phyloP scores from a whole-genome alignment of 2,888 invertebrate species.

The Scaptomyza flava region DNA sequence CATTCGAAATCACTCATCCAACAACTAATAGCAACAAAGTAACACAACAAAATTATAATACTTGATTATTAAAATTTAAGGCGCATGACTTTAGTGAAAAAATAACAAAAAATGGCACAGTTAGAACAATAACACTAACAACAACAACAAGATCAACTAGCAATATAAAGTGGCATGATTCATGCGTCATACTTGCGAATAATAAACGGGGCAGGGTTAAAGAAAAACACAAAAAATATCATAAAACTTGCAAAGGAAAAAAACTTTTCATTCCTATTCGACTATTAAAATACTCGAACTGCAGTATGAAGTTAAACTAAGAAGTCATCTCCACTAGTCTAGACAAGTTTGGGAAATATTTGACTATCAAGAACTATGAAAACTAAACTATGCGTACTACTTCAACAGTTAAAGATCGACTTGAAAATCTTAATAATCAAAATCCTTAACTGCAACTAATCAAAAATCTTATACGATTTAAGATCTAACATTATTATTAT shows the following conservation, averaged over 20 bases:
- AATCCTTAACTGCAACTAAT: too few species aligned
- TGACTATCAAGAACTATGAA: too few species aligned
- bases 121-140: slow-evolving; percentile 37
- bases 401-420: too few species aligned
- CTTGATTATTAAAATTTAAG: slow-evolving; percentile 76
- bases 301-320: too few species aligned
- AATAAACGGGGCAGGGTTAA: slow-evolving; percentile 53
- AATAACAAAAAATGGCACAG: slow-evolving; percentile 44
- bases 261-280: slow-evolving; percentile 19
- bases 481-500: not conserved
- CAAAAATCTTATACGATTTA: not conserved
- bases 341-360: too few species aligned
- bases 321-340: too few species aligned
- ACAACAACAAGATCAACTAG: slow-evolving; percentile 35
- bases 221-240: slow-evolving; percentile 25
- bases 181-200: slow-evolving; percentile 75
- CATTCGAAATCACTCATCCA: slow-evolving; percentile 54
- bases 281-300: slow-evolving; percentile 32
- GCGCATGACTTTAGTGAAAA: slow-evolving; percentile 70
- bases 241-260: slow-evolving; percentile 2
- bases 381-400: too few species aligned
- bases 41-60: slow-evolving; percentile 38
- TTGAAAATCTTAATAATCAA: too few species aligned
- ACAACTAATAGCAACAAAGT: not conserved
- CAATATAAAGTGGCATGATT: slow-evolving; percentile 66